Conservation (phyloP, 2,797 vertebrate species). For the Pterois miles region DNA sequence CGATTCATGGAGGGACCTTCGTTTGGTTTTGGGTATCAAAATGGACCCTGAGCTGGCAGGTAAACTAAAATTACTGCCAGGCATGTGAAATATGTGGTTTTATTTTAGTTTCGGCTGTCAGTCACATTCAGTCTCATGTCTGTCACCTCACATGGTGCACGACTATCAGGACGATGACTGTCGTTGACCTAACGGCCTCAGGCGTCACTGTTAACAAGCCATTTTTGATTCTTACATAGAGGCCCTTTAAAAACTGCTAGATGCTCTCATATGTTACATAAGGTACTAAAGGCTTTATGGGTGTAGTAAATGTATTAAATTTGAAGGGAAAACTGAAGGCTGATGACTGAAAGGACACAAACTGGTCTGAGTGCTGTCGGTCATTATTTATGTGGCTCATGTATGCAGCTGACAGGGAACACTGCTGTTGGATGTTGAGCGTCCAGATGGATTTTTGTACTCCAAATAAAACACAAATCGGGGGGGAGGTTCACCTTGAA, state of each 20-base stretch:
- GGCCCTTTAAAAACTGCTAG: neutral
- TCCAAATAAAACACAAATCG: slow-evolving; percentile 6
- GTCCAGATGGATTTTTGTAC: neutral
- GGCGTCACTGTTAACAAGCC: too few species aligned
- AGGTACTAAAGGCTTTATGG: neutral
- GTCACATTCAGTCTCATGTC: too few species aligned
- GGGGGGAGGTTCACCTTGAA: neutral
- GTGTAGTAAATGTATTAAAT: neutral
- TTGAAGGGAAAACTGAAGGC: neutral
- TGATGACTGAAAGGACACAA: neutral
- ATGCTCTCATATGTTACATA: neutral
- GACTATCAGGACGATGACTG: too few species aligned
- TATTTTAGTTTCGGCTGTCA: too few species aligned
- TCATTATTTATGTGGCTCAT: neutral
- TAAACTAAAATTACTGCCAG: too few species aligned
- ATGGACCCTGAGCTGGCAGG: too few species aligned
- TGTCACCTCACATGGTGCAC: too few species aligned
- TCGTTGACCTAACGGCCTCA: too few species aligned
- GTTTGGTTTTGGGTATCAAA: too few species aligned
- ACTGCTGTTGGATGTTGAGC: neutral
- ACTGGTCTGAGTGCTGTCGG: neutral
- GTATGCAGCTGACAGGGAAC: neutral
- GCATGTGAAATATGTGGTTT: too few species aligned
- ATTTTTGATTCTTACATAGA: too few species aligned
- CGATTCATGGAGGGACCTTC: too few species aligned